These are phyloP conservation scores for Microctenopoma lineatum DNA, from an alignment of 2,797 vertebrate genomes.

Conservation along the genomic window DNA sequence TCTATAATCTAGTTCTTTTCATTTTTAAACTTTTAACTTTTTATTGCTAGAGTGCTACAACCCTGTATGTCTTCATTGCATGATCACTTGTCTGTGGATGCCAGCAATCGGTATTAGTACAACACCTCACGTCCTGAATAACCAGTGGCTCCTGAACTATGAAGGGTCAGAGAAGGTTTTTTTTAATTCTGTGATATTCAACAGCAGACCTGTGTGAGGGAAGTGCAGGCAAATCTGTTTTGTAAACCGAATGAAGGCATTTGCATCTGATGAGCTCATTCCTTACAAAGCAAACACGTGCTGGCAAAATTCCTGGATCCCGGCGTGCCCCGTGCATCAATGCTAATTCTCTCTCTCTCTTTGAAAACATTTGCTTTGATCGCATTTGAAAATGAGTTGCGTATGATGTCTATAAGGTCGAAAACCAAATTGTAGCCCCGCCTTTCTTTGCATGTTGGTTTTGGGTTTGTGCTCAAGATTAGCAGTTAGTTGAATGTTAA, in stretches of 20 bases:
- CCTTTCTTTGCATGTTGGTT: conserved; percentile 56
- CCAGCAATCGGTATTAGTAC: conserved; percentile 74
- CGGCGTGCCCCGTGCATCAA: conserved; percentile 9
- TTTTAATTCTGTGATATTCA: background rate
- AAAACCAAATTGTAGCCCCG: conserved; percentile 9
- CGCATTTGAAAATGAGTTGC: conserved; percentile 18
- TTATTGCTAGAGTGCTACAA: conserved; percentile 45
- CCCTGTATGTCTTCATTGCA: conserved; percentile 48
- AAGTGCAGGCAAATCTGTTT: conserved; percentile 20
- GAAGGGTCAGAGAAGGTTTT: conserved; percentile 18
- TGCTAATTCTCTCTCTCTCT: conserved; percentile 6
- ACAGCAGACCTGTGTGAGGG: conserved; percentile 12
- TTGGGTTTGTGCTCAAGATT: conserved; percentile 32
- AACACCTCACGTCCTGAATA: conserved; percentile 43
- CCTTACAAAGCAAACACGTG: conserved; percentile 26
- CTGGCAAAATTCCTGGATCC: conserved; percentile 33
- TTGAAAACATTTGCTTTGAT: conserved; percentile 12
- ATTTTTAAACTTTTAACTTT: conserved; percentile 40
- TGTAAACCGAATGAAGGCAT: conserved; percentile 23
- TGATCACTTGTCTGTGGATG: conserved; percentile 51
- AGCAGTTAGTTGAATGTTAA: conserved; percentile 60
- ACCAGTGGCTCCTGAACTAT: conserved; percentile 25
- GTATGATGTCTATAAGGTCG: conserved; percentile 11
- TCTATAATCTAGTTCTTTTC: conserved; percentile 36
- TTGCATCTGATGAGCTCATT: conserved; percentile 30